These are phyloP conservation scores for Raja brachyura DNA, from an alignment of 2,113 vertebrate genomes.

Conservation along the genomic window DNA sequence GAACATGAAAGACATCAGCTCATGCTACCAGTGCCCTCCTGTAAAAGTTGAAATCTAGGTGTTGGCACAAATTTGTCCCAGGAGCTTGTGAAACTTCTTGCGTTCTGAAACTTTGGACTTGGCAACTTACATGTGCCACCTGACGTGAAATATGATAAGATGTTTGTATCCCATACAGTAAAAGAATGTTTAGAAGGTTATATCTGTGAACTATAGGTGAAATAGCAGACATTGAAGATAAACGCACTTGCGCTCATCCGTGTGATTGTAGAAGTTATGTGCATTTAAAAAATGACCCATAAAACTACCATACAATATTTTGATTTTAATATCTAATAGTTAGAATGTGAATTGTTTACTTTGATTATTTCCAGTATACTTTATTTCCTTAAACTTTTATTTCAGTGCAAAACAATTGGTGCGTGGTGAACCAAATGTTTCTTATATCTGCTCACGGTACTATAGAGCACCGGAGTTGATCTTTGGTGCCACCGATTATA, in stretches of 20 bases:
- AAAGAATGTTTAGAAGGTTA: background rate
- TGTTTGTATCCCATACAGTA: background rate
- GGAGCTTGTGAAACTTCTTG: background rate
- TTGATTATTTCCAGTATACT: background rate
- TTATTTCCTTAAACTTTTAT: conserved; percentile 33
- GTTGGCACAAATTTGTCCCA: background rate
- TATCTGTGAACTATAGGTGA: background rate
- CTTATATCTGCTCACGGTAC: conserved; percentile 99
- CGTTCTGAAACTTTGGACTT: background rate
- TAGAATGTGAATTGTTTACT: background rate
- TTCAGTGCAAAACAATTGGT: conserved; percentile 96
- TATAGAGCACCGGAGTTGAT: conserved; percentile 98
- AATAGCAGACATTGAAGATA: background rate
- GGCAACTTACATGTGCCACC: background rate
- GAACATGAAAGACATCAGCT: background rate
- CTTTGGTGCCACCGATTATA: conserved; percentile 99
- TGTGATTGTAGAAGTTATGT: background rate
- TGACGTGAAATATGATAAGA: background rate
- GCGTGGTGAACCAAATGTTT: conserved; percentile 95
- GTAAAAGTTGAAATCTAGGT: background rate
- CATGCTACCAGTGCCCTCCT: background rate
- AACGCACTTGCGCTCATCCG: background rate
- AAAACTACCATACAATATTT: background rate
- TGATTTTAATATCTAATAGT: background rate
- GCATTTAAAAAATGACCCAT: background rate